A percentile compares a stretch with the other conserved stretches of the same genome.
Evolutionary conservation across 2,888 invertebrate species (phyloP).

Genomic region (Drosophila merina): DNA sequence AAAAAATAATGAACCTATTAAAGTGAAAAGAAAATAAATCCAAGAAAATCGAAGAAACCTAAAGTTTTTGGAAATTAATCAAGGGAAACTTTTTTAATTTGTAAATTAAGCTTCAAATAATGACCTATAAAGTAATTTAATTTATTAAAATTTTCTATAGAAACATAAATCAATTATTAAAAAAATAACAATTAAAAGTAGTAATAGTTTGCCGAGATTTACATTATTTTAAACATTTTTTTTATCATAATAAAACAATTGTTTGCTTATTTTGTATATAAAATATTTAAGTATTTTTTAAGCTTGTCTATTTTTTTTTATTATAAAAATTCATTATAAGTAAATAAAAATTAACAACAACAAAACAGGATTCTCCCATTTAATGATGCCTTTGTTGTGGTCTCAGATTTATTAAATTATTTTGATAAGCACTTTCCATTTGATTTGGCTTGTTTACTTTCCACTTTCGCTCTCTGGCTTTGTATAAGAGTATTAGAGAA

Average conservation of each 20-base stretch:
- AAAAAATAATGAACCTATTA: constrained; percentile 11
- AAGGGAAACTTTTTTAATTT: no score
- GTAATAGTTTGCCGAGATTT: no score
- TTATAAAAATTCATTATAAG: not conserved
- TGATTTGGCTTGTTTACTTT: constrained; percentile 38
- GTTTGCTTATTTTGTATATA: no score
- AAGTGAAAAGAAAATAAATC: constrained; percentile 11
- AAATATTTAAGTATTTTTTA: no score
- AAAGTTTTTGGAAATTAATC: not conserved
- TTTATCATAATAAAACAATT: no score
- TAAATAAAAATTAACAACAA: not conserved
- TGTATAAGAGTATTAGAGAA: constrained; percentile 26
- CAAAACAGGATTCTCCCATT: not conserved
- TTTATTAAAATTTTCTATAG: no score
- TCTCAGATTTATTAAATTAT: constrained; percentile 5
- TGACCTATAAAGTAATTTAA: no score
- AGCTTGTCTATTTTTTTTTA: no score
- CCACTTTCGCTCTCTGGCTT: constrained; percentile 51
- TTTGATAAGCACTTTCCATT: constrained; percentile 52
- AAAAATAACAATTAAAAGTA: no score
- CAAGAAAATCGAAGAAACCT: not conserved
- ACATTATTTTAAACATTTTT: no score
- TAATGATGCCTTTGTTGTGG: constrained; percentile 3
- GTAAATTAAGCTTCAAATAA: no score
- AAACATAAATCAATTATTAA: no score